Percentiles rank a stretch among this genome's conserved stretches.
Evolutionary conservation across 1,140 invertebrate species (phyloP).

Genomic region (Pemphigus obesinymphae): DNA sequence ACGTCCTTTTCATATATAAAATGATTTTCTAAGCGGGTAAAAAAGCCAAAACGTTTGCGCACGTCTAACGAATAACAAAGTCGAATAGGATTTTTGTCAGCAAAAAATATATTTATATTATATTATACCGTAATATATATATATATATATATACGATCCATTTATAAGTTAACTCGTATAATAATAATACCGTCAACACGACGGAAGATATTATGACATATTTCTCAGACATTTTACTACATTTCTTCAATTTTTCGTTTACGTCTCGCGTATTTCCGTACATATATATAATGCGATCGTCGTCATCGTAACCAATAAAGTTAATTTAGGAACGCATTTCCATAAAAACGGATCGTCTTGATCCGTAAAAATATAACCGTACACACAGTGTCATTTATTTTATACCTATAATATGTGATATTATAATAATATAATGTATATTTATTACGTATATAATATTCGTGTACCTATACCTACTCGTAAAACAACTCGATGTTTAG

Average conservation of each 20-base stretch:
- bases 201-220: neutral
- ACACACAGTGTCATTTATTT: too few relatives aligned
- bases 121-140: too few relatives aligned
- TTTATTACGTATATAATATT: too few relatives aligned
- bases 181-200: neutral
- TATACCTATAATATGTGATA: too few relatives aligned
- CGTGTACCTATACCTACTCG: too few relatives aligned
- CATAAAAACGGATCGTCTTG: neutral
- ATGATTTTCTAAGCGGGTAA: neutral
- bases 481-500: neutral
- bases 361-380: too few relatives aligned
- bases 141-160: neutral
- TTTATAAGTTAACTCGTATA: neutral
- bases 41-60: neutral
- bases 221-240: neutral
- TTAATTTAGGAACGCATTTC: neutral
- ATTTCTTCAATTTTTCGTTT: neutral
- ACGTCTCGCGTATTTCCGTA: neutral
- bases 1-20: neutral
- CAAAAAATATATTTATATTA: neutral
- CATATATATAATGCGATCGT: too few relatives aligned
- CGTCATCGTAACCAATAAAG: slow-evolving; percentile 1
- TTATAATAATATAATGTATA: too few relatives aligned
- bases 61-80: neutral
- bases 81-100: neutral